Evolutionary conservation across 1,140 invertebrate genomes (phyloP).

Genomic region (Ganaspis sp.): DNA sequence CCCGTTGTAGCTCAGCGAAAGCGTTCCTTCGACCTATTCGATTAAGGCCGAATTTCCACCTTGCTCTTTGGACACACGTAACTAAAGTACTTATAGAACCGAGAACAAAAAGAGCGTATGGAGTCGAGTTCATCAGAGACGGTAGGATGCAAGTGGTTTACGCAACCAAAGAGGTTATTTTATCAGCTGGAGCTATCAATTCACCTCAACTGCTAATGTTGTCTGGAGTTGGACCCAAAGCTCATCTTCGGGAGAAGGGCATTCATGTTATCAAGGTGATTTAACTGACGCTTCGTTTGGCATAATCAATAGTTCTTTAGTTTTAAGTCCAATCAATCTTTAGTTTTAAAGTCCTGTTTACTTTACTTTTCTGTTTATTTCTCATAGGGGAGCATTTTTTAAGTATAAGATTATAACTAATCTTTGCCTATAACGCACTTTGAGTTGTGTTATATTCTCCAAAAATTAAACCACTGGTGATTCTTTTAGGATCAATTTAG

Average conservation of each 20-base stretch:
- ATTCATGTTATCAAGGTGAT: conserved; percentile 78
- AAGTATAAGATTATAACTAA: too few relatives aligned
- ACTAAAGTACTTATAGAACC: conserved; percentile 87
- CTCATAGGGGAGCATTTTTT: too few relatives aligned
- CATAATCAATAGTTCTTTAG: too few relatives aligned
- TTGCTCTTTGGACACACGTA: conserved; percentile 85
- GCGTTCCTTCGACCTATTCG: conserved; percentile 87
- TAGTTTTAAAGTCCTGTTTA: too few relatives aligned
- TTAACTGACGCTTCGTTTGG: background rate
- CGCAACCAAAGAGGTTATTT: conserved; percentile 86
- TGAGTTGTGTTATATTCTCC: too few relatives aligned
- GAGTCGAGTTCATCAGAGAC: conserved; percentile 86
- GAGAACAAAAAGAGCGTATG: conserved; percentile 82
- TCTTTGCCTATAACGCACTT: too few relatives aligned
- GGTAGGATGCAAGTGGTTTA: conserved; percentile 81
- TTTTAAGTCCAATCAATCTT: too few relatives aligned
- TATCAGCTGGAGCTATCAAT: conserved; percentile 87
- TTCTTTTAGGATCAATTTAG: too few relatives aligned
- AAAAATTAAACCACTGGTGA: too few relatives aligned
- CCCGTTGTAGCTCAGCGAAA: conserved; percentile 87
- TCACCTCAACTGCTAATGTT: conserved; percentile 90
- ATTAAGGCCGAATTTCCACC: conserved; percentile 83
- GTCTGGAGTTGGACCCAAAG: conserved; percentile 86
- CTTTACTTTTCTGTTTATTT: too few relatives aligned
- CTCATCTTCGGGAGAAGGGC: conserved; percentile 82